Conservation (phyloP, 2,113 vertebrate genomes). For the Dinomys branickii region DNA sequence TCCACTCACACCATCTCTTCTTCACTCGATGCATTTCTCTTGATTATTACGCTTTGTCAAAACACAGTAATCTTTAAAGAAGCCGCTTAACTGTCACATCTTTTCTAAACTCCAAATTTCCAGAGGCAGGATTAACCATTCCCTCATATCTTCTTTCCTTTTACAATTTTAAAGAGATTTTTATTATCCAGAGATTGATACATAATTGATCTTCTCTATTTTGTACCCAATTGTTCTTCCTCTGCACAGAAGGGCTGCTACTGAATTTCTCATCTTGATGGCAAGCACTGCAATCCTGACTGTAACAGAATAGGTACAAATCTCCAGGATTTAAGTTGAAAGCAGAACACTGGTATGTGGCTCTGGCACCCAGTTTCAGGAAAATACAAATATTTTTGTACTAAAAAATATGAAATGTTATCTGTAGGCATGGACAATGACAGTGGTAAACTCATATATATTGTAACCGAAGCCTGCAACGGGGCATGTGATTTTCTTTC, state of each 20-base stretch:
- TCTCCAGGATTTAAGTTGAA: not conserved
- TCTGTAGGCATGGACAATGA: conserved; percentile 80
- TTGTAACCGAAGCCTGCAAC: conserved; percentile 87
- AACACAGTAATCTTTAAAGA: not conserved
- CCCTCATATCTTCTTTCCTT: not conserved
- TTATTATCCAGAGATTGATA: conserved; percentile 89
- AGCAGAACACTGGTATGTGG: not conserved
- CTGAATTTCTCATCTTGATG: not conserved
- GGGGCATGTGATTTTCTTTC: conserved; percentile 85
- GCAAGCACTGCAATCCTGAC: not conserved
- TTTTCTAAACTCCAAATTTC: not conserved
- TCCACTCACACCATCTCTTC: not conserved
- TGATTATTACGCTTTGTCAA: not conserved
- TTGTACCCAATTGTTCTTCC: conserved; percentile 85
- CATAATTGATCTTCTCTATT: conserved; percentile 86
- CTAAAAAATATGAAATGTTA: not conserved
- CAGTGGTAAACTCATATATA: conserved; percentile 84
- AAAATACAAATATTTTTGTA: not conserved
- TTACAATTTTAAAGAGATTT: conserved; percentile 83
- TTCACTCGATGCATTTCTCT: not conserved
- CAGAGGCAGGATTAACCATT: not conserved
- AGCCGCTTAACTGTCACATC: not conserved
- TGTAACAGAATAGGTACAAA: not conserved
- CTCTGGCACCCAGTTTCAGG: not conserved
- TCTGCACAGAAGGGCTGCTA: not conserved